Conservation (phyloP, 92 coral and sea anemone genomes). For the Plumapathes pennacea region DNA sequence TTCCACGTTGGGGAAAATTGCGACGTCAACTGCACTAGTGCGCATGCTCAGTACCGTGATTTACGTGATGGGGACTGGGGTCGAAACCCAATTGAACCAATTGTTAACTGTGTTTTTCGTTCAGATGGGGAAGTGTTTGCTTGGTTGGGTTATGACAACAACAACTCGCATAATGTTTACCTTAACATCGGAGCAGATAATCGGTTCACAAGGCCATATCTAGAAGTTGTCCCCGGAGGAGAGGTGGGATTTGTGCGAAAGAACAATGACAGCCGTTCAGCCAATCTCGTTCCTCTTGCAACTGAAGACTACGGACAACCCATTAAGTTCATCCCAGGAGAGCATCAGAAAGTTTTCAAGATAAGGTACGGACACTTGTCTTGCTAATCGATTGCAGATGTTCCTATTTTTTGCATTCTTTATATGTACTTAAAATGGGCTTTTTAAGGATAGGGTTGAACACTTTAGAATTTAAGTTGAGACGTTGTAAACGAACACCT, state of each 20-base stretch:
- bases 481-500: too few species aligned
- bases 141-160: conserved; percentile 94
- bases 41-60: conserved; percentile 87
- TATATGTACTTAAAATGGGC: too few species aligned
- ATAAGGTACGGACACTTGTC: conserved; percentile 84
- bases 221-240: conserved; percentile 84
- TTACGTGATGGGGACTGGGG: conserved; percentile 75
- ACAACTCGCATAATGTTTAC: conserved; percentile 85
- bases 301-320: conserved; percentile 87
- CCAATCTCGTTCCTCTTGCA: conserved; percentile 54
- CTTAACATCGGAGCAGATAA: conserved; percentile 77
- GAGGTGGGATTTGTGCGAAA: conserved; percentile 76
- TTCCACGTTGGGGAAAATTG: conserved; percentile 88
- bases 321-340: conserved; percentile 80
- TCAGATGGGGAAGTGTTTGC: conserved; percentile 52
- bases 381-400: too few species aligned
- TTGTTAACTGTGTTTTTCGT: conserved; percentile 65
- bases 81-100: conserved; percentile 57
- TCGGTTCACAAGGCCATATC: conserved; percentile 69
- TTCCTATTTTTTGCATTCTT: too few species aligned
- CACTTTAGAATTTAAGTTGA: too few species aligned
- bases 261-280: conserved; percentile 39
- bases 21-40: conserved; percentile 70
- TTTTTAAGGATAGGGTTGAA: too few species aligned
- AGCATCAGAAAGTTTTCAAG: conserved; percentile 65